Conservation (phyloP, 2,113 vertebrate species). For the Leptocoma aspasia region DNA sequence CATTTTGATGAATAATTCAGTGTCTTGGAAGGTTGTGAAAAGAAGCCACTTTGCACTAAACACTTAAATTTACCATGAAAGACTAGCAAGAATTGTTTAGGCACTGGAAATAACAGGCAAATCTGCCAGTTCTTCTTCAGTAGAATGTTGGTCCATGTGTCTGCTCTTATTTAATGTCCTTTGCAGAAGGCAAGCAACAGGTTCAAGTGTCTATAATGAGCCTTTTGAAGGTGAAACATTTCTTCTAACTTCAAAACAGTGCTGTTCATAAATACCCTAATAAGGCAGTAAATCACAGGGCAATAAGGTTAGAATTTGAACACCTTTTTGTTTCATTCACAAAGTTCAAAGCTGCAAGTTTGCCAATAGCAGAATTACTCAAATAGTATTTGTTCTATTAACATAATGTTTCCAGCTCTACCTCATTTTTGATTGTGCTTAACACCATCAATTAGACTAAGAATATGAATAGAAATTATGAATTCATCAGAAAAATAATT, state of each 20-base stretch:
- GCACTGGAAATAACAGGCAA: not conserved
- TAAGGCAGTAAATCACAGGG: not conserved
- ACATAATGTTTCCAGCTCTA: not conserved
- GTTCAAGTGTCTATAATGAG: not conserved
- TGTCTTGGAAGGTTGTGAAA: not conserved
- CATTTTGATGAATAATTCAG: constrained; percentile 8
- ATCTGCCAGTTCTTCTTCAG: not conserved
- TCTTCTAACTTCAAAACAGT: not conserved
- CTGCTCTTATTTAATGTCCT: not conserved
- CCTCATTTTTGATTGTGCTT: constrained; percentile 13
- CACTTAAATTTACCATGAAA: constrained; percentile 19
- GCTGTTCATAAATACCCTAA: not conserved
- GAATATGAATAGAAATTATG: constrained; percentile 49
- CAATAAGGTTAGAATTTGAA: not conserved
- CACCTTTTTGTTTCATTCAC: constrained; percentile 13
- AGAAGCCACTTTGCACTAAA: constrained; percentile 11
- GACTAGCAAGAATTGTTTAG: not conserved
- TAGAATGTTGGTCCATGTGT: not conserved
- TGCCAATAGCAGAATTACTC: not conserved
- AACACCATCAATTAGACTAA: not conserved
- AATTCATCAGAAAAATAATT: constrained; percentile 53
- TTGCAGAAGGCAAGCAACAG: not conserved
- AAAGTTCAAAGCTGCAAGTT: not conserved
- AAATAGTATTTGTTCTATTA: constrained; percentile 32
- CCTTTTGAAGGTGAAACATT: not conserved